Conservation (phyloP, 2,888 invertebrate species). For the Mythimna pallens region DNA sequence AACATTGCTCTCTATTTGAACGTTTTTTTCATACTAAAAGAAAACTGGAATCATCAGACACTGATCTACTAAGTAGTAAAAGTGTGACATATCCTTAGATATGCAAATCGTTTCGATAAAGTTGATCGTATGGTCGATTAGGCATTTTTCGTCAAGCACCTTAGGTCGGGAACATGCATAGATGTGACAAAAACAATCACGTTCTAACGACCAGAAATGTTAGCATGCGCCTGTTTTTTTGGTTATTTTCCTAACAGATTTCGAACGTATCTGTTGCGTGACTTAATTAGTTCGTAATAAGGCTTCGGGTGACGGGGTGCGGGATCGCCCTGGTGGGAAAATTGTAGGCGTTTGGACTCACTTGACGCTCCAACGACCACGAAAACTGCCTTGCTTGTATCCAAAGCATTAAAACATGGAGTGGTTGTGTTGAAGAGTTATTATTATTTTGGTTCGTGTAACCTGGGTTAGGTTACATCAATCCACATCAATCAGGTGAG, state of each 20-base stretch:
- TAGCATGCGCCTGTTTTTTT: conserved; percentile 33
- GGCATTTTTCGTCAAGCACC: conserved; percentile 21
- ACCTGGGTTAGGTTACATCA: too few species aligned
- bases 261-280: conserved; percentile 63
- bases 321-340: conserved; percentile 82
- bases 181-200: conserved; percentile 42
- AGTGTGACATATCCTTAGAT: not conserved
- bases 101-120: conserved; percentile 16
- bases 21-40: not conserved
- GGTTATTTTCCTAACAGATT: conserved; percentile 62
- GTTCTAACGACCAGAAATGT: conserved; percentile 31
- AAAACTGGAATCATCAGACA: conserved; percentile 4
- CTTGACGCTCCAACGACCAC: conserved; percentile 86
- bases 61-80: too few species aligned
- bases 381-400: conserved; percentile 80
- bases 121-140: conserved; percentile 15
- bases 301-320: conserved; percentile 81
- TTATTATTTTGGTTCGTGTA: not conserved
- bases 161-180: conserved; percentile 4
- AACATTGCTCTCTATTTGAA: conserved; percentile 16
- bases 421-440: conserved; percentile 39
- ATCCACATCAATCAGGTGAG: too few species aligned
- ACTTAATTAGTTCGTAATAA: conserved; percentile 77
- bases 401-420: conserved; percentile 67
- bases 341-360: conserved; percentile 82